Evolutionary conservation across 2,113 vertebrate species (phyloP).

Genomic region (Scalopus aquaticus): DNA sequence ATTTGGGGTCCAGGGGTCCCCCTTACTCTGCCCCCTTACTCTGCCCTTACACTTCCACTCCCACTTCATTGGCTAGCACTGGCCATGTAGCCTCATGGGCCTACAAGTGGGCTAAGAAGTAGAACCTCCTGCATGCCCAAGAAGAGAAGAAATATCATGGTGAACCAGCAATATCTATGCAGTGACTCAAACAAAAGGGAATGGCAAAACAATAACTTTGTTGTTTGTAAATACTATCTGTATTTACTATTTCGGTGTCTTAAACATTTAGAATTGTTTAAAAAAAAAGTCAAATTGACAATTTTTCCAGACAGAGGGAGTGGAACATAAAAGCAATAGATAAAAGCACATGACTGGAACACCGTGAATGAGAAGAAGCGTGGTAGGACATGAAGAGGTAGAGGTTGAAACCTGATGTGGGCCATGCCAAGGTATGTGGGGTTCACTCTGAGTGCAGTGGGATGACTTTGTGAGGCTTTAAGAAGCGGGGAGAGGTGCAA

Average conservation of each 20-base stretch:
- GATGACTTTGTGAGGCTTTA: background rate
- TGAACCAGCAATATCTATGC: background rate
- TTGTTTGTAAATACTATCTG: background rate
- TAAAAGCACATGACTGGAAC: background rate
- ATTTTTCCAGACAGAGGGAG: background rate
- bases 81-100: background rate
- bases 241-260: background rate
- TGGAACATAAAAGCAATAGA: background rate
- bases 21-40: too few relatives aligned
- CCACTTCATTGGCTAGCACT: background rate
- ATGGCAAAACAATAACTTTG: background rate
- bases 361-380: background rate
- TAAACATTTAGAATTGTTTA: background rate
- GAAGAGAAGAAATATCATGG: background rate
- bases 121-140: background rate
- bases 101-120: background rate
- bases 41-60: background rate
- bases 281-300: background rate
- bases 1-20: too few relatives aligned
- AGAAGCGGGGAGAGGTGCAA: background rate
- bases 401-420: fast-evolving
- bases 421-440: background rate
- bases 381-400: background rate
- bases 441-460: background rate
- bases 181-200: background rate